phyloP scores from a whole-genome alignment of 2,888 invertebrate species.

The Diloba caeruleocephala region DNA sequence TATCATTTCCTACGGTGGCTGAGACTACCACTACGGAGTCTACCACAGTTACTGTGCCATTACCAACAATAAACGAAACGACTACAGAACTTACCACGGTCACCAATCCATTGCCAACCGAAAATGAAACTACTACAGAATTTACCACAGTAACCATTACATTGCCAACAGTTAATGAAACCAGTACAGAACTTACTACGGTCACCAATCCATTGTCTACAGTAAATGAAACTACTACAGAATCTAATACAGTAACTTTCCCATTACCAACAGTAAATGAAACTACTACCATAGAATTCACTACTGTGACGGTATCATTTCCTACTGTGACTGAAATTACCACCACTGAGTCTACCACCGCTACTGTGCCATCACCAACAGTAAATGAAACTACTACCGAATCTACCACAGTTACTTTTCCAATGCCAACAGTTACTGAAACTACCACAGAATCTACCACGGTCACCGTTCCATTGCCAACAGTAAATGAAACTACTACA shows the following conservation, averaged over 20 bases:
- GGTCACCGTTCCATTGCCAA: neutral
- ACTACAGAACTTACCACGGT: slow-evolving; percentile 9
- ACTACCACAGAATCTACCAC: neutral
- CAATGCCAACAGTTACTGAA: neutral
- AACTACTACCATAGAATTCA: neutral
- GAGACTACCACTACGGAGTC: slow-evolving; percentile 1
- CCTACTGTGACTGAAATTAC: neutral
- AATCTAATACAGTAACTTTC: neutral
- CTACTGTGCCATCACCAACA: neutral
- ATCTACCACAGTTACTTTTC: neutral
- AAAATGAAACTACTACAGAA: slow-evolving; percentile 2
- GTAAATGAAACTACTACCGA: neutral
- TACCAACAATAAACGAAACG: neutral
- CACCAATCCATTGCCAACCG: neutral
- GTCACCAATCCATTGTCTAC: slow-evolving; percentile 1
- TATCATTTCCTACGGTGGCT: neutral
- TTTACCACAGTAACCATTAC: neutral
- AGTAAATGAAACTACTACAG: neutral
- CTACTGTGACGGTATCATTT: neutral
- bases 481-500: neutral
- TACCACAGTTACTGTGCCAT: slow-evolving; percentile 2
- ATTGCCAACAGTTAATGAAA: neutral
- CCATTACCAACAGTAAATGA: neutral
- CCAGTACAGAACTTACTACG: slow-evolving; percentile 2
- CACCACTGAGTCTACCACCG: neutral